Percentiles rank a stretch among this genome's conserved stretches.
Evolutionary conservation across 30 jellyfish, hydroid and myxozoan species (phyloP).

Genomic region (Cassiopea xamachana): DNA sequence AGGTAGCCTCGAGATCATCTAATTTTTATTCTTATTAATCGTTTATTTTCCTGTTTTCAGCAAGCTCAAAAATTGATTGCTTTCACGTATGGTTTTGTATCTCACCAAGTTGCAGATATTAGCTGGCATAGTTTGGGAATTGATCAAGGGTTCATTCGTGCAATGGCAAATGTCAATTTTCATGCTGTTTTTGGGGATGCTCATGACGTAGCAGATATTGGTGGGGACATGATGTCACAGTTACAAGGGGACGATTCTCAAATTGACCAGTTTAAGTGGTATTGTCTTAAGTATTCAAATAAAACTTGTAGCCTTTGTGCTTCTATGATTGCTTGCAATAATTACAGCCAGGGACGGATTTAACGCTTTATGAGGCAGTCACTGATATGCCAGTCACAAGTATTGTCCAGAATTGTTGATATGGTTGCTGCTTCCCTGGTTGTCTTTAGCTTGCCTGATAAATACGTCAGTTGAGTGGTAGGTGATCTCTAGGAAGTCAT

Average conservation of each 20-base stretch:
- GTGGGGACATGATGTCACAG: constrained; percentile 95
- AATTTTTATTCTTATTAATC: not conserved
- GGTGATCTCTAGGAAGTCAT: no score
- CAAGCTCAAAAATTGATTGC: constrained; percentile 94
- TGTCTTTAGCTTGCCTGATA: no score
- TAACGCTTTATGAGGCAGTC: no score
- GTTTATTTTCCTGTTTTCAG: constrained; percentile 27
- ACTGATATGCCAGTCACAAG: no score
- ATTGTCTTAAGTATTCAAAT: not conserved
- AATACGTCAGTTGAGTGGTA: no score
- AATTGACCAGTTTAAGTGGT: constrained; percentile 78
- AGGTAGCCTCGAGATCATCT: no score
- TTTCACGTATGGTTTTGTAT: constrained; percentile 84
- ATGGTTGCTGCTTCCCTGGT: no score
- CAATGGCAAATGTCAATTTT: constrained; percentile 91
- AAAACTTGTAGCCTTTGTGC: not conserved
- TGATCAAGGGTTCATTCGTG: constrained; percentile 89
- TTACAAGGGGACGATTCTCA: constrained; percentile 79
- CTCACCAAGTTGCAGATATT: constrained; percentile 95
- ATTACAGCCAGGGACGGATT: not conserved
- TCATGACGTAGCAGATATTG: constrained; percentile 86
- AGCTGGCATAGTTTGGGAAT: constrained; percentile 97
- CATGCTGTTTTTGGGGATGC: constrained; percentile 85
- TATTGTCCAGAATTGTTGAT: no score
- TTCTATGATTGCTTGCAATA: not conserved